Evolutionary conservation across 2,797 vertebrate species (phyloP).

Genomic region (Falco columbarius): DNA sequence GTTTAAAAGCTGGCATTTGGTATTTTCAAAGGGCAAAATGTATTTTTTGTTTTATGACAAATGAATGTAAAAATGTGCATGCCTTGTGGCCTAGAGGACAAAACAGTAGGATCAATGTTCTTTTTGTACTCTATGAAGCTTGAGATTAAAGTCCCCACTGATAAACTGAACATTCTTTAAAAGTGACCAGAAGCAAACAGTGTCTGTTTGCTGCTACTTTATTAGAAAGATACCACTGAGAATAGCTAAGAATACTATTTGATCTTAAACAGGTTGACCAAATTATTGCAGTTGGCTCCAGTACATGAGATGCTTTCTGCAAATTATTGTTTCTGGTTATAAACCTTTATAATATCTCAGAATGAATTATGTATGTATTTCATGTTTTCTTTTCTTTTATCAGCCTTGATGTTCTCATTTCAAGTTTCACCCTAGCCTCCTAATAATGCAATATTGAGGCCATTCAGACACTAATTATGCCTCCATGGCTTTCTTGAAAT

Average conservation of each 20-base stretch:
- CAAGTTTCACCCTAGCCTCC: constrained; percentile 87
- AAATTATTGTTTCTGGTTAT: constrained; percentile 85
- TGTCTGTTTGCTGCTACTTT: constrained; percentile 85
- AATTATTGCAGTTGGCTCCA: constrained; percentile 80
- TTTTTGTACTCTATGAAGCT: constrained; percentile 85
- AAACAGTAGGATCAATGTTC: constrained; percentile 78
- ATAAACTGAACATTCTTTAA: constrained; percentile 85
- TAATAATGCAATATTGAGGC: constrained; percentile 95
- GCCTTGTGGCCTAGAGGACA: constrained; percentile 79
- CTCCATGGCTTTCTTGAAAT: constrained; percentile 89
- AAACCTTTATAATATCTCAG: constrained; percentile 83
- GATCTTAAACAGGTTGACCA: constrained; percentile 85
- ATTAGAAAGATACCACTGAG: constrained; percentile 85
- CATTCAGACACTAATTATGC: constrained; percentile 95
- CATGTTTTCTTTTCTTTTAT: constrained; percentile 86
- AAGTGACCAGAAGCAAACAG: constrained; percentile 86
- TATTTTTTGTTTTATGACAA: constrained; percentile 75
- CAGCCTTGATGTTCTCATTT: constrained; percentile 93
- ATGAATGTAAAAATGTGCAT: constrained; percentile 73
- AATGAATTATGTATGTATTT: constrained; percentile 87
- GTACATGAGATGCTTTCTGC: constrained; percentile 79
- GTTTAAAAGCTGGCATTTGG: constrained; percentile 69
- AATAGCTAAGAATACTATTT: constrained; percentile 84
- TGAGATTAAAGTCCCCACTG: constrained; percentile 84
- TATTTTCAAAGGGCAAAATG: constrained; percentile 75